These are phyloP conservation scores for Chloroclysta siterata DNA, from an alignment of 2,888 invertebrate genomes.

Conservation along the genomic window DNA sequence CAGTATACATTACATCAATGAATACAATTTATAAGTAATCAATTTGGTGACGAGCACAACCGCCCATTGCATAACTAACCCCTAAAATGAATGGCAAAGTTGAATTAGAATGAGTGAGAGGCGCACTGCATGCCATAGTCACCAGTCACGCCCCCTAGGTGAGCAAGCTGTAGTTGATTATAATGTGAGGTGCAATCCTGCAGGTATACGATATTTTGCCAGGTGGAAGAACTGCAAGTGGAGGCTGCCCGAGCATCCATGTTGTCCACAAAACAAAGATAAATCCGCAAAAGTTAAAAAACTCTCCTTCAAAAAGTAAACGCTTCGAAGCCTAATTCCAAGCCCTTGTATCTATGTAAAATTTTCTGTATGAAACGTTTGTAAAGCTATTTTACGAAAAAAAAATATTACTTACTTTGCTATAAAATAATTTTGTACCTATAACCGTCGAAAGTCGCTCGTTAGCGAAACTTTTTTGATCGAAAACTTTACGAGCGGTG, in stretches of 20 bases:
- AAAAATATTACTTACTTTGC: slow-evolving; percentile 69
- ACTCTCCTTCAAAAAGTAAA: slow-evolving; percentile 81
- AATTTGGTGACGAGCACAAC: slow-evolving; percentile 35
- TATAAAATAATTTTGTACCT: slow-evolving; percentile 62
- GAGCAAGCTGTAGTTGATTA: slow-evolving; percentile 82
- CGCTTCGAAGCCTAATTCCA: slow-evolving; percentile 73
- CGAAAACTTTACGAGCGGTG: slow-evolving; percentile 78
- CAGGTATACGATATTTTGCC: slow-evolving; percentile 93
- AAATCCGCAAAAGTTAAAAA: slow-evolving; percentile 79
- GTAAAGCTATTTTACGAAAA: slow-evolving; percentile 81
- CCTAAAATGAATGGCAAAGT: slow-evolving; percentile 21
- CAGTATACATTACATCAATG: slow-evolving; percentile 2
- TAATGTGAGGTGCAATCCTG: slow-evolving; percentile 85
- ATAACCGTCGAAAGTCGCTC: slow-evolving; percentile 75
- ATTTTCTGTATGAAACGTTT: slow-evolving; percentile 74
- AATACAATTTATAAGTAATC: slow-evolving; percentile 28
- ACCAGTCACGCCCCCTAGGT: slow-evolving; percentile 59
- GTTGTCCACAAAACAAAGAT: slow-evolving; percentile 87
- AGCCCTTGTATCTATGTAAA: slow-evolving; percentile 76
- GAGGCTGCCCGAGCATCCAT: slow-evolving; percentile 89
- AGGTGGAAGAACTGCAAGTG: slow-evolving; percentile 93
- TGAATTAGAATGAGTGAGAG: slow-evolving; percentile 27
- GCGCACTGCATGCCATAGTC: slow-evolving; percentile 45
- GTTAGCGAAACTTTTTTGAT: slow-evolving; percentile 73
- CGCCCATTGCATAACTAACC: slow-evolving; percentile 29